Conservation (phyloP, 2,888 invertebrate species). For the Meiosimyza decipiens region DNA sequence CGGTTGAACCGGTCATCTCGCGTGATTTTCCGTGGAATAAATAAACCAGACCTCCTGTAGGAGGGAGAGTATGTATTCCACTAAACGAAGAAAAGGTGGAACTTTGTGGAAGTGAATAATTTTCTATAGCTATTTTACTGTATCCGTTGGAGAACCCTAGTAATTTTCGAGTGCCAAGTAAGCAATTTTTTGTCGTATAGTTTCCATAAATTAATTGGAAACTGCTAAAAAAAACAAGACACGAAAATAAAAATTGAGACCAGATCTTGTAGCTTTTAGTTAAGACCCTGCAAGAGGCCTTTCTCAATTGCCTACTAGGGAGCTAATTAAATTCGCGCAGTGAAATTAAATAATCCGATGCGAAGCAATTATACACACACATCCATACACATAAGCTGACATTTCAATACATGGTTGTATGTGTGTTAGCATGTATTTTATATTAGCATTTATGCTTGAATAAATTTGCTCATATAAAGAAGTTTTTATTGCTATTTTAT, state of each 20-base stretch:
- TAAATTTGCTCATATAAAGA: constrained; percentile 20
- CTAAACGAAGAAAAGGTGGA: too few species aligned
- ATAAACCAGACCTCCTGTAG: too few species aligned
- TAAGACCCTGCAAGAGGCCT: too few species aligned
- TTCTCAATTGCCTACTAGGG: background rate
- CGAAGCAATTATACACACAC: background rate
- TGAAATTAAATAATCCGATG: constrained; percentile 8
- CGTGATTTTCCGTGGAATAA: too few species aligned
- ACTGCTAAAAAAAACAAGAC: too few species aligned
- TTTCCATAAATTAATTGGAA: background rate
- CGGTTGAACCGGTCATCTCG: too few species aligned
- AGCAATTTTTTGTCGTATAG: constrained; percentile 1
- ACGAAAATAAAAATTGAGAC: too few species aligned
- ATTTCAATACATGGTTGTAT: background rate
- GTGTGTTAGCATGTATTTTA: constrained; percentile 18
- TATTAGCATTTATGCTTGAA: background rate
- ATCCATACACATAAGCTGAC: background rate
- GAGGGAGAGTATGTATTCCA: too few species aligned
- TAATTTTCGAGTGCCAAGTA: background rate
- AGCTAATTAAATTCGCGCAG: constrained; percentile 24
- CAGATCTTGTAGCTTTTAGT: too few species aligned
- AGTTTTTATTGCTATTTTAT: constrained; percentile 3
- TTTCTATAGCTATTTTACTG: too few species aligned
- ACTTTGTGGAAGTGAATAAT: too few species aligned
- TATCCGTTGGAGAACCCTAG: too few species aligned